Conservation (phyloP, 1,140 invertebrate species). For the Coelopa frigida region DNA sequence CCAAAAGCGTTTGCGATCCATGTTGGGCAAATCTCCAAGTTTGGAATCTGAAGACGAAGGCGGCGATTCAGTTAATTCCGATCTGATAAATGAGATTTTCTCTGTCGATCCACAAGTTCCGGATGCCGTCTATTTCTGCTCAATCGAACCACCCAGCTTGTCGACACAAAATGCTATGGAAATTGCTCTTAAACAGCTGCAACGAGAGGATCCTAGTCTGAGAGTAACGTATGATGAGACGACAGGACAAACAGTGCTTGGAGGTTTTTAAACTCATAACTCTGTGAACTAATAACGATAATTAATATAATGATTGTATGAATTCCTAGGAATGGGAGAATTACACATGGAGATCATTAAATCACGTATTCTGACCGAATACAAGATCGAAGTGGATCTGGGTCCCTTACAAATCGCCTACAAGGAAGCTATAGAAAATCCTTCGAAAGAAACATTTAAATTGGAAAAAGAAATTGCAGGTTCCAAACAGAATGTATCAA, state of each 20-base stretch:
- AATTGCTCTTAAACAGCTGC: conserved; percentile 71
- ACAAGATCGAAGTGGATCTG: conserved; percentile 87
- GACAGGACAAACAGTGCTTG: conserved; percentile 80
- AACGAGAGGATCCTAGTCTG: conserved; percentile 91
- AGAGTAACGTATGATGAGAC: conserved; percentile 66
- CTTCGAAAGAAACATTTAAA: conserved; percentile 48
- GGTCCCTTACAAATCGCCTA: conserved; percentile 93
- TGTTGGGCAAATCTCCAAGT: conserved; percentile 17
- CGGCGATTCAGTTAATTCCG: conserved; percentile 20
- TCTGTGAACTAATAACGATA: neutral
- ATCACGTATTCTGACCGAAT: conserved; percentile 78
- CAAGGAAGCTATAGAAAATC: conserved; percentile 62
- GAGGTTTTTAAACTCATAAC: conserved; percentile 36
- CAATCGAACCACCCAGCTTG: conserved; percentile 84
- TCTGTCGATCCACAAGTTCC: conserved; percentile 62
- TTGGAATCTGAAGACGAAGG: conserved; percentile 15
- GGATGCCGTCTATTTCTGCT: conserved; percentile 95
- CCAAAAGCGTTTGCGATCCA: conserved; percentile 48
- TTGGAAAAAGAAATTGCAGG: conserved; percentile 62
- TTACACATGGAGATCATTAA: conserved; percentile 93
- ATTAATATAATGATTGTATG: conserved; percentile 11
- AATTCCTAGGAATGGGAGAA: conserved; percentile 77
- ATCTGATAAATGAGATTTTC: conserved; percentile 42
- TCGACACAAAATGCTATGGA: conserved; percentile 72
- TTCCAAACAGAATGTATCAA: conserved; percentile 50